Percentiles rank a stretch among this genome's conserved stretches.
phyloP scores from a whole-genome alignment of 1,140 invertebrate species.

The Ceratosolen solmsi region DNA sequence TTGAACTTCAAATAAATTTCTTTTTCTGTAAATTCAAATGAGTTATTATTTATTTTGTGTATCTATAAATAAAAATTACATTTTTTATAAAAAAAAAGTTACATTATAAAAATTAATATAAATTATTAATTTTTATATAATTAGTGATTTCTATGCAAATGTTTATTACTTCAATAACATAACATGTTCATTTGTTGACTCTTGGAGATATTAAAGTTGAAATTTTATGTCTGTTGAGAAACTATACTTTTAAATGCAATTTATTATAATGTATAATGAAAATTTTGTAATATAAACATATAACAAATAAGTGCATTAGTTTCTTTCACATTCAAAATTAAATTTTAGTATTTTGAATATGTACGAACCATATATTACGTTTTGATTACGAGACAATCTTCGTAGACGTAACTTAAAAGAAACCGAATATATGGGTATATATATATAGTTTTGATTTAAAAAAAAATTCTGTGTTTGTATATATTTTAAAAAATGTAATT shows the following conservation, averaged over 20 bases:
- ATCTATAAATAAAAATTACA: conserved; percentile 9
- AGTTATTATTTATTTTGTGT: background rate
- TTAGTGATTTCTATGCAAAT: background rate
- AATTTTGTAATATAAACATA: conserved; percentile 50
- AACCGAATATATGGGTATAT: too few species aligned
- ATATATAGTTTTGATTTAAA: too few species aligned
- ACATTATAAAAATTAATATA: background rate
- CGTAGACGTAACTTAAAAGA: too few species aligned
- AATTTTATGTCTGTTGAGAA: conserved; percentile 25
- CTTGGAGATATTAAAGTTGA: conserved; percentile 22
- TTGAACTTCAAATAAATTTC: conserved; percentile 33
- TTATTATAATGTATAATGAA: conserved; percentile 39
- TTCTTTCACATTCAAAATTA: too few species aligned
- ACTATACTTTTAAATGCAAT: too few species aligned
- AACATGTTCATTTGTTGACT: too few species aligned
- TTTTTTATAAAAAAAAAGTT: conserved; percentile 6
- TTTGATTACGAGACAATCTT: too few species aligned
- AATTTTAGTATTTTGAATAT: too few species aligned
- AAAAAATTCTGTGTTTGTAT: too few species aligned
- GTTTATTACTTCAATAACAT: conserved; percentile 17
- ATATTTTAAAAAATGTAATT: too few species aligned
- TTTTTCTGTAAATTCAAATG: background rate
- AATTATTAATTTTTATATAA: background rate
- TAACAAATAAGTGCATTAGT: conserved; percentile 20
- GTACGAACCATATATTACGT: too few species aligned